Conservation (phyloP, 2,888 invertebrate species). For the Dichetophora obliterata region DNA sequence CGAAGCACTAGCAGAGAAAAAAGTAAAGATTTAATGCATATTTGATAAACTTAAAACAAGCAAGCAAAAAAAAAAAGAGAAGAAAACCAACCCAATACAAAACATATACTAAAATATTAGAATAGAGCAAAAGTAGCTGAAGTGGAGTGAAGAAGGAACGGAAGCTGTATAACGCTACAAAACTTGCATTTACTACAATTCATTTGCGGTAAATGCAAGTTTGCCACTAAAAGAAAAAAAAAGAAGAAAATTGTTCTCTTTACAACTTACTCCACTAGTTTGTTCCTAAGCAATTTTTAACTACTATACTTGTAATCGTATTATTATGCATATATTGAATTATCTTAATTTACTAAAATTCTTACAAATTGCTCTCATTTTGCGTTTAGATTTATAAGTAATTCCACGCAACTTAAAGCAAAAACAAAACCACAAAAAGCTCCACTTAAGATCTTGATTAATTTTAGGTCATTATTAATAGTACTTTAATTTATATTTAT, state of each 20-base stretch:
- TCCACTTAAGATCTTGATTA: conserved; percentile 17
- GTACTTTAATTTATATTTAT: conserved; percentile 7
- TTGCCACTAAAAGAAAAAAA: not conserved
- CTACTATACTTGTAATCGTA: conserved; percentile 6
- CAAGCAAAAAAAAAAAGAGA: conserved; percentile 43
- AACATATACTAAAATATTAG: conserved; percentile 26
- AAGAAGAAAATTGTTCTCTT: not conserved
- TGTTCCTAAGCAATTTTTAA: conserved; percentile 7
- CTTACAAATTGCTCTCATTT: too few relatives aligned
- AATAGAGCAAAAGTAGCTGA: conserved; percentile 10
- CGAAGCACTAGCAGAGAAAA: conserved; percentile 30
- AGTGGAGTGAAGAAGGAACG: conserved; percentile 1
- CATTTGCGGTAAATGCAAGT: too few relatives aligned
- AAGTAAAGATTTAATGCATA: conserved; percentile 34
- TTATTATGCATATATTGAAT: conserved; percentile 8
- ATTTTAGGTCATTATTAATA: conserved; percentile 1
- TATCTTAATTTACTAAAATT: not conserved
- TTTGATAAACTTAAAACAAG: conserved; percentile 48
- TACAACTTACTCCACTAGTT: not conserved
- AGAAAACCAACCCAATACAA: conserved; percentile 27
- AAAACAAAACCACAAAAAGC: not conserved
- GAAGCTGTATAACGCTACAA: not conserved
- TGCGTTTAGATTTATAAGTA: too few relatives aligned
- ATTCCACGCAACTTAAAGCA: conserved; percentile 26
- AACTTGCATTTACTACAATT: conserved; percentile 8